Base-by-base conservation (phyloP, 2,797 vertebrate species). In the Enteromius treurensis region DNA sequence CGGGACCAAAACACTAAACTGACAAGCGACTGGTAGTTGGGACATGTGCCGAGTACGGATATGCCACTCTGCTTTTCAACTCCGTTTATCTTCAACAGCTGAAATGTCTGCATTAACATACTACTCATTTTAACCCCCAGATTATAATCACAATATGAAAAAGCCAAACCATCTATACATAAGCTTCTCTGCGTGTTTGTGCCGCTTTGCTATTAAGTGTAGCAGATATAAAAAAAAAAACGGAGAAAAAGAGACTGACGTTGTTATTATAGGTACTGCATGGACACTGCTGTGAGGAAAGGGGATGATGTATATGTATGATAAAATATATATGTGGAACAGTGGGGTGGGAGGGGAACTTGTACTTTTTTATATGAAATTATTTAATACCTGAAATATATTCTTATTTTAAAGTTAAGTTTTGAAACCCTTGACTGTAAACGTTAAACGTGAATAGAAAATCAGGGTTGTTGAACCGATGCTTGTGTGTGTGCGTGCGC, bases 1-100 rank as follows among this genome's bases (percentile, higher is more conserved):
- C 95, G 98, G 93, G 98, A 99, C 96, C 97, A 99, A 93, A 99
- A 94, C 93, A 99, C 98, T 91, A 99, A 98, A 94, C 95, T 99
- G 88, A 98, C 97, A 0, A 91, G 96, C 88, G 98, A 99, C 65
- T 99, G 97, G 97, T 97, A 94, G 90, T 79, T 60, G 23, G 70
- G 67, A 70, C 40, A 68, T 60, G 40, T 83, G 70, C 85, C 8
- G 62, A 55, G 78, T 74, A 60, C 7, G 45, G 70, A 49, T 83
- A 80, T 64, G 76, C 62, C 45, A 79, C 83, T 83, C 77, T 83
- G 23, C 47, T 80, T 47, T 80, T 77, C 34, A 75, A 83, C 68
- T 81, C 77, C 5, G 69, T 64, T 74, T 75, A 84, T 77, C 49
- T 64, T 77, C 19, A 65, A 67, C 71, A 80, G 74, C 87, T 73